Evolutionary conservation across 2,113 vertebrate genomes (phyloP).

Genomic region (Phalacrocorax pelagicus): DNA sequence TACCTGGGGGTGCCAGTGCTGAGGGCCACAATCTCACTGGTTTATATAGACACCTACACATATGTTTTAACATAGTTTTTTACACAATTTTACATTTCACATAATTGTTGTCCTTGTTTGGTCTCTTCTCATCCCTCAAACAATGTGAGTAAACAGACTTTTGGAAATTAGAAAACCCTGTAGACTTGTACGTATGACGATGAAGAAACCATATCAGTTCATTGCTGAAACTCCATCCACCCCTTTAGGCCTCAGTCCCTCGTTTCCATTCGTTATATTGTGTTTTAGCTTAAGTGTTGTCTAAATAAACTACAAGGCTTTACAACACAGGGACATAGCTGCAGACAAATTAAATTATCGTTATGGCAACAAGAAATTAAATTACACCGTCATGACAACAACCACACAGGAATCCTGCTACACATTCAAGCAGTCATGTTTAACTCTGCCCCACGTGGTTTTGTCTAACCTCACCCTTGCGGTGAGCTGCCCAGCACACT

Average conservation of each 20-base stretch:
- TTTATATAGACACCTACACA: background rate
- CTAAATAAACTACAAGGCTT: background rate
- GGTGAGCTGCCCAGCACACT: background rate
- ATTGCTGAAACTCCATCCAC: background rate
- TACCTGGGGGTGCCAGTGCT: rapidly evolving
- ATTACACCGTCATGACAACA: background rate
- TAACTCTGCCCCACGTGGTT: background rate
- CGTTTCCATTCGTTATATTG: background rate
- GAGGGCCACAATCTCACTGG: background rate
- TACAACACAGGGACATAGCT: background rate
- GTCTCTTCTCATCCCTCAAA: background rate
- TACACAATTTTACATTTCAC: background rate
- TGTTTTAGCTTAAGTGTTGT: background rate
- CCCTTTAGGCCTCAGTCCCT: background rate
- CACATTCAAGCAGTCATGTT: background rate
- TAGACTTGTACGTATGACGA: background rate
- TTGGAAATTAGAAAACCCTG: background rate
- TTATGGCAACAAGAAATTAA: background rate
- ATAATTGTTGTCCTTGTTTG: background rate
- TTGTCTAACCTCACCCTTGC: background rate
- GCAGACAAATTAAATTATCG: background rate
- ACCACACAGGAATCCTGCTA: background rate
- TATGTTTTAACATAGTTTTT: background rate
- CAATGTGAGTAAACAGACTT: background rate
- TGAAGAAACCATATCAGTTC: background rate